phyloP scores from a whole-genome alignment of 2,797 vertebrate species.

The Bradypodion pumilum region DNA sequence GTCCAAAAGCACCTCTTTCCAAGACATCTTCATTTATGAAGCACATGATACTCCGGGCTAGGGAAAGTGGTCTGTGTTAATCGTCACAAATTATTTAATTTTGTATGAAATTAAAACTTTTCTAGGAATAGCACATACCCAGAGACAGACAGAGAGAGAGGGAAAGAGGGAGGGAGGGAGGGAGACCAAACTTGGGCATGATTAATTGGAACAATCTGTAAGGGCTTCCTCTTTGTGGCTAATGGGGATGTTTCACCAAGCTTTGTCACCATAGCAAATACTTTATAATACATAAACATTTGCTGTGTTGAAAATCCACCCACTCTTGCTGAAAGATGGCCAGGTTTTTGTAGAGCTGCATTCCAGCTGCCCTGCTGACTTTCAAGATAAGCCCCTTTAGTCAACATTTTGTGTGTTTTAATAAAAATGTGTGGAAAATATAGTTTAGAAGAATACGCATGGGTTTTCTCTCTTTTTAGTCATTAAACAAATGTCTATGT shows the following conservation, averaged over 20 bases:
- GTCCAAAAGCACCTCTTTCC: conserved; percentile 48
- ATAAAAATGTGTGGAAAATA: conserved; percentile 73
- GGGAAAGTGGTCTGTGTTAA: conserved; percentile 61
- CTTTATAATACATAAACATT: conserved; percentile 86
- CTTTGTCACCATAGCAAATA: conserved; percentile 86
- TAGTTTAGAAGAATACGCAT: conserved; percentile 71
- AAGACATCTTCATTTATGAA: conserved; percentile 52
- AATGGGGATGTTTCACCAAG: conserved; percentile 83
- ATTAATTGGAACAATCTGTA: conserved; percentile 83
- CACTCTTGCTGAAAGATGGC: conserved; percentile 83
- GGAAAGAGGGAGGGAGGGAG: conserved; percentile 52
- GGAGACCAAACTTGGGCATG: conserved; percentile 76
- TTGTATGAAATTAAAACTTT: conserved; percentile 61
- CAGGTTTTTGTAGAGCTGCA: conserved; percentile 83
- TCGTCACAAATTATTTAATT: conserved; percentile 64
- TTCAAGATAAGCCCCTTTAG: conserved; percentile 77
- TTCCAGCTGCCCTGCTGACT: conserved; percentile 81
- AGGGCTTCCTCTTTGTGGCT: conserved; percentile 80
- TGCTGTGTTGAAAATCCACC: conserved; percentile 82
- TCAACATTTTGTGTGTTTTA: conserved; percentile 76
- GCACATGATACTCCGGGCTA: conserved; percentile 38
- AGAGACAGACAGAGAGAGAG: conserved; percentile 36
- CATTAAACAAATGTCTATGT: conserved; percentile 57
- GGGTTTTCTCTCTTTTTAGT: conserved; percentile 44
- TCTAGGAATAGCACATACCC: conserved; percentile 70